Base-by-base conservation (phyloP, 1,140 invertebrate species). In the Geopemphigus sp. region DNA sequence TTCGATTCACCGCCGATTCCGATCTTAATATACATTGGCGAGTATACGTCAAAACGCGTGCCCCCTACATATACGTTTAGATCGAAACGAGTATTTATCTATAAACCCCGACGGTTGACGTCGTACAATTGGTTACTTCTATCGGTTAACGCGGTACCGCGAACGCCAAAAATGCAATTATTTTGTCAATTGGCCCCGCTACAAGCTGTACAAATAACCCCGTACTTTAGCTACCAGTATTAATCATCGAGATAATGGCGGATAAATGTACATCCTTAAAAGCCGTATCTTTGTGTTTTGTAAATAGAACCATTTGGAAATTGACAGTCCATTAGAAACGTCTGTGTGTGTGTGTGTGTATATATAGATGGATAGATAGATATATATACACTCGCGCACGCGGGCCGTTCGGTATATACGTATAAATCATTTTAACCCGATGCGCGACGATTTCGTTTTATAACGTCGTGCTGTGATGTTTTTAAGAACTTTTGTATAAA, bases 111-210 rank as follows among this genome's bases (percentile, higher is more conserved):
- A 6, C 29, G 64, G 47, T 12, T 47, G 45, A 26, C 15, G 11
- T 53, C 15, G 47, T n/a, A 3, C 6, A 26, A 19, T 24, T 50
- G 45, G 45, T 70, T 50, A 66, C 24, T 70, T 70, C 12, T 15
- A 70, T 26, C 47, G 19, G 11, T 63, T 32, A 63, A 26, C 4
- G 14, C 5, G 11, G 14, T 22, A 63, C 26, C 5, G 11, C 24
- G 19, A 72, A 72, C 26, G 15, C 10, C 47, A 72, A 72, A 72
- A 72, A 72, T 26, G 17, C 26, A 72, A 72, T 72, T 72, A 72
- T 72, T 54, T 29, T 19, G 17, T 72, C 68, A 54, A 72, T 72
- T 72, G 50, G 24, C 47, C n/a, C n/a, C n/a, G 68, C 22, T 29
- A 72, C 47, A 72, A 53, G 50, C 50, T 54, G 50, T 72, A 72